Base-by-base conservation (phyloP, 2,888 invertebrate species). In the Allacma fusca region DNA sequence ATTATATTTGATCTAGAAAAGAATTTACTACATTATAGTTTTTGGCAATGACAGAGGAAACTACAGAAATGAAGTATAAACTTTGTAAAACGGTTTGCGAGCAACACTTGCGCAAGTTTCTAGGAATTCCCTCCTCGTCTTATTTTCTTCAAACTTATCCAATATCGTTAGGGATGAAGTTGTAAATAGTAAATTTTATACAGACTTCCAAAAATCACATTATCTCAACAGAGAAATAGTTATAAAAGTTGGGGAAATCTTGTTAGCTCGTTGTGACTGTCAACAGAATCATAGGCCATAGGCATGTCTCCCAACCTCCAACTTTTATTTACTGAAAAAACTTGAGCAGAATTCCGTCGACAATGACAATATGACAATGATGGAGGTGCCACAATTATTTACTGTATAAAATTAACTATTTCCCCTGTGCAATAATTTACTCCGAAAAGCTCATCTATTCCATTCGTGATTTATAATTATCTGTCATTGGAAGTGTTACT, bases 1-100 rank as follows among this genome's bases (percentile, higher is more conserved):
- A 50, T 50, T 50, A 50, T 50, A 19, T 50, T 50, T 50, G 50
- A 50, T n/a, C 16, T 16, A 50, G 50, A 50, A 50, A 50, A 50
- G 50, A 50, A 50, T 19, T 50, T 50, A 50, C 19, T 50, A 50
- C 50, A 9, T 34, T 7, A 7, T 34, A 34, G n/a, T 50, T 50
- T n/a, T 50, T 2, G 19, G 16, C 7, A 50, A 19, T 50, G n/a
- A 13, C 2, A 50, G 19, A 4, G 19, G 19, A 50, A 50, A 50
- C 9, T 50, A 50, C 19, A 13, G n/a, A 50, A 50, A 50, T 50
- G 50, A 50, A 16, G 50, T 16, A 50, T n/a, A 50, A 50, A 50
- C 7, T 50, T 50, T 50, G 50, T 50, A 50, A 50, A 50, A 5
- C 19, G 50, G 50, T n/a, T 50, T 50, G 9, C 16, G 7, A 19